Percentiles rank a stretch among this genome's conserved stretches.
Evolutionary conservation across 1,140 invertebrate genomes (phyloP).

Genomic region (Drosophila serrata): DNA sequence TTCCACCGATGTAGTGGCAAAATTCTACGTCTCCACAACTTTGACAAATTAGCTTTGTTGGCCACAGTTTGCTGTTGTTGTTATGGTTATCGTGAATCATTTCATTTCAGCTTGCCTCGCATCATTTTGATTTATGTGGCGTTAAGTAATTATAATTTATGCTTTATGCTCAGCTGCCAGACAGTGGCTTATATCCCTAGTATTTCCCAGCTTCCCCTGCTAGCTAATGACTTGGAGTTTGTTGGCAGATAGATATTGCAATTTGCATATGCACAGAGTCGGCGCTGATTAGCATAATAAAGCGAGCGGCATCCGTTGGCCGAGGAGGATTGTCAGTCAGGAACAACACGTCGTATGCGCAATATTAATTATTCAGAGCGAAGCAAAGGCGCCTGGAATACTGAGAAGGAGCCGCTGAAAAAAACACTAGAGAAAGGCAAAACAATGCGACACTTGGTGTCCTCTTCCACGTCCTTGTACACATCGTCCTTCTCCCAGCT

Average conservation of each 20-base stretch:
- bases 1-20: constrained; percentile 59
- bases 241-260: constrained; percentile 33
- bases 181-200: constrained; percentile 1
- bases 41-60: constrained; percentile 73
- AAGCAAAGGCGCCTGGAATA: constrained; percentile 28
- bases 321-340: constrained; percentile 44
- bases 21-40: constrained; percentile 50
- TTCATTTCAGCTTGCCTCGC: constrained; percentile 39
- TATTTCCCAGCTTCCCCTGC: not conserved
- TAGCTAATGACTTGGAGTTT: constrained; percentile 36
- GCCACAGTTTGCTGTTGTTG: constrained; percentile 33
- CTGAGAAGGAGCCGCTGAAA: not conserved
- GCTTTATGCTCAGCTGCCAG: constrained; percentile 4
- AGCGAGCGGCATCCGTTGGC: constrained; percentile 34
- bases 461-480: not conserved
- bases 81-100: constrained; percentile 32
- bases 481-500: not conserved
- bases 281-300: constrained; percentile 66
- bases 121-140: constrained; percentile 77
- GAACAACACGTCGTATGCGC: constrained; percentile 73
- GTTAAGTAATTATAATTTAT: constrained; percentile 71
- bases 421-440: constrained; percentile 15
- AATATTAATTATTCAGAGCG: constrained; percentile 79
- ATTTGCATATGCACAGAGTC: constrained; percentile 56
- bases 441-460: constrained; percentile 47